Conservation (phyloP, 2,797 vertebrate species). For the Petrocephalus sullivani region DNA sequence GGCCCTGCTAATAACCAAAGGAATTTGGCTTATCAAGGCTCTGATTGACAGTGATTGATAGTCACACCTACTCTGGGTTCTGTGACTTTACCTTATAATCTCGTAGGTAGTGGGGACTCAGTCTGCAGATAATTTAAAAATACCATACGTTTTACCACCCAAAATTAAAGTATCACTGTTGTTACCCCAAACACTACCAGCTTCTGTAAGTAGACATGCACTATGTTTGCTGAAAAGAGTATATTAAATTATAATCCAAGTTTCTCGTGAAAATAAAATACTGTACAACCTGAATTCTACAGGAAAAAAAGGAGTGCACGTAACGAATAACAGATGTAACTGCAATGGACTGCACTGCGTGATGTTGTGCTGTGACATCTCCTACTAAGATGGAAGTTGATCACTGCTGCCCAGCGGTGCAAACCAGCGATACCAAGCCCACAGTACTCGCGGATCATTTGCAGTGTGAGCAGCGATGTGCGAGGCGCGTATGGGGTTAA, state of each 20-base stretch:
- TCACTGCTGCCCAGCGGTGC: neutral
- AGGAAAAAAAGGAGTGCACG: neutral
- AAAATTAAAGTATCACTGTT: neutral
- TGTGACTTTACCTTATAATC: neutral
- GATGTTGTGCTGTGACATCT: neutral
- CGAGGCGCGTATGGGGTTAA: neutral
- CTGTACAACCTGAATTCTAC: neutral
- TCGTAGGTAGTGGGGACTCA: neutral
- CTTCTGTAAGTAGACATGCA: neutral
- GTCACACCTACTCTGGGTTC: neutral
- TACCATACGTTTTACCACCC: neutral
- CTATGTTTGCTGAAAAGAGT: neutral
- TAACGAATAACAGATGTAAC: neutral
- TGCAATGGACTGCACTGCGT: neutral
- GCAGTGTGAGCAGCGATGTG: neutral
- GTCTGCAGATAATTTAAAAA: neutral
- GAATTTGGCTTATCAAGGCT: neutral
- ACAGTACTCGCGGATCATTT: neutral
- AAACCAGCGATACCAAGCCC: neutral
- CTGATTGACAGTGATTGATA: neutral
- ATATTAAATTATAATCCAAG: neutral
- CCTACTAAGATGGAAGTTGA: neutral
- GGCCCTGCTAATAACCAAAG: neutral
- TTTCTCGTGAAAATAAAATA: neutral
- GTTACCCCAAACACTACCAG: neutral